Evolutionary conservation across 1,140 invertebrate species (phyloP), one percentile per base, ranked within the genome.

Genomic region (Drosophila setifemur): DNA sequence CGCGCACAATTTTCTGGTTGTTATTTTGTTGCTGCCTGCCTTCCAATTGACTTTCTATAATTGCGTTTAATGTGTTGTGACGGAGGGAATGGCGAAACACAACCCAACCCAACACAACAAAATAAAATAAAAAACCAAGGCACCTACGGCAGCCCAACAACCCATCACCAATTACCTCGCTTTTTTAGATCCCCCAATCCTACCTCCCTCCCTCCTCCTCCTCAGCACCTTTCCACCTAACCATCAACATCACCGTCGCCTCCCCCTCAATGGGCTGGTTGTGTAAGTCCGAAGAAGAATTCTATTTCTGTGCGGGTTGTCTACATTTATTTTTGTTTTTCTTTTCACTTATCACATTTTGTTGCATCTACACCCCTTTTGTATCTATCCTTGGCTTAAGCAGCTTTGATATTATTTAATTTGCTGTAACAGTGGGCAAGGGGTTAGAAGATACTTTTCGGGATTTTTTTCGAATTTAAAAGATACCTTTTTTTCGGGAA

Each of bases 51-150:
- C 78, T 83, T 83, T 85, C 78, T 83, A 83, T 83, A 83, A 83
- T 83, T 83, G 78, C 78, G 79, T 85, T 83, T 83, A 85, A 83
- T 85, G 79, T 83, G 78, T 83, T 83, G 79, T 83, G 78, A 83
- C 79, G 69, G 39, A 66, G 53, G 48, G 35, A 71, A 31, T 7
- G 33, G 12, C 33, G n/a, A n/a, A n/a, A n/a, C n/a, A n/a, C n/a
- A n/a, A n/a, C n/a, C n/a, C n/a, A n/a, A n/a, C n/a, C n/a, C n/a
- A n/a, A n/a, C n/a, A n/a, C n/a, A n/a, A n/a, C n/a, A n/a, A n/a
- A n/a, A n/a, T n/a, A 18, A 16, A 37, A 37, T 37, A 37, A 37
- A 37, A 55, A 60, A 60, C 49, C 9, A 31, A 54, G 50, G 35
- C 21, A 23, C 25, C 35, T 23, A 29, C 26, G 50, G 25, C 33